phyloP scores from a whole-genome alignment of 2,113 vertebrate species.

The Pangasianodon gigas region DNA sequence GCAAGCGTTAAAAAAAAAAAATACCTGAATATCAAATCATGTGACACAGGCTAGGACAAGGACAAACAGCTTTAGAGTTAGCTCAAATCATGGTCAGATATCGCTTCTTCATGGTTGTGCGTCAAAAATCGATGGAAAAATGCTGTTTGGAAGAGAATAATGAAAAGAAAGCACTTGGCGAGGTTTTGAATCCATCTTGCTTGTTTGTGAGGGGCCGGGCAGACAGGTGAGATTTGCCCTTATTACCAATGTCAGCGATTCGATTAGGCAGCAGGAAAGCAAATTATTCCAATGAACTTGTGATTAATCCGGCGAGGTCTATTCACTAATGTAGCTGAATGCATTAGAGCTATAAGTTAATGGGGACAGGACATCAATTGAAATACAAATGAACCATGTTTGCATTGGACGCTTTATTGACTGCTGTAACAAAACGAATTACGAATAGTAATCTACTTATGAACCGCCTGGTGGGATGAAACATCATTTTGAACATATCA shows the following conservation, averaged over 20 bases:
- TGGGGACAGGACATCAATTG: constrained; percentile 99
- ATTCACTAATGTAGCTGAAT: constrained; percentile 95
- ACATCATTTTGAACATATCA: constrained; percentile 76
- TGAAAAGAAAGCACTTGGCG: constrained; percentile 53
- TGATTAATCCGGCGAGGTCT: constrained; percentile 96
- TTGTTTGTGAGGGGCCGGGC: constrained; percentile 73
- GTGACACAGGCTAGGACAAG: constrained; percentile 23
- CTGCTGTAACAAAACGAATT: constrained; percentile 92
- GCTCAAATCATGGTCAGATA: constrained; percentile 40
- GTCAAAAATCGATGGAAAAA: constrained; percentile 53
- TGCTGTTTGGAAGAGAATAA: constrained; percentile 55
- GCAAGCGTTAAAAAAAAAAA: neutral
- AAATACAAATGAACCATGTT: constrained; percentile 99
- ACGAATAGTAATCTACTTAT: constrained; percentile 93
- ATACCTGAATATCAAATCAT: constrained; percentile 49
- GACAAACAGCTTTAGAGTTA: constrained; percentile 36
- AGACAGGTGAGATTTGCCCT: constrained; percentile 82
- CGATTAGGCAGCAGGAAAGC: constrained; percentile 81
- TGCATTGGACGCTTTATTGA: constrained; percentile 93
- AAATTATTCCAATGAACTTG: constrained; percentile 97
- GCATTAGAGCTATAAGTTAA: constrained; percentile 99
- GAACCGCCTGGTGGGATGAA: constrained; percentile 80
- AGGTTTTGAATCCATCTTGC: constrained; percentile 66
- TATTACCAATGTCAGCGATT: constrained; percentile 94
- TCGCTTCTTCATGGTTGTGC: constrained; percentile 33